A percentile compares a stretch with the other conserved stretches of the same genome.
phyloP scores from a whole-genome alignment of 2,113 vertebrate species.

The Arenaria interpres region DNA sequence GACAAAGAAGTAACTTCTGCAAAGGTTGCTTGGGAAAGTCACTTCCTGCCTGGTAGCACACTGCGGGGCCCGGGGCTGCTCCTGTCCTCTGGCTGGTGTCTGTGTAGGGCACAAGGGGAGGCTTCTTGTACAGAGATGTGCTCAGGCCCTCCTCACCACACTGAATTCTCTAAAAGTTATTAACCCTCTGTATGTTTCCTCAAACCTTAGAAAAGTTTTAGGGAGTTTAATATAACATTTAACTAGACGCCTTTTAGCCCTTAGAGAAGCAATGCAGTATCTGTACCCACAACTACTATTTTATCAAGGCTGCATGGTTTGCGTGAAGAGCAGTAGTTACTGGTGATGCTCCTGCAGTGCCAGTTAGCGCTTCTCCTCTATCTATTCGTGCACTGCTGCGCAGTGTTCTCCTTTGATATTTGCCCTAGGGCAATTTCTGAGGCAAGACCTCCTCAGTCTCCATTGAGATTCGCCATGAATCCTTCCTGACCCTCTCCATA shows the following conservation, averaged over 20 bases:
- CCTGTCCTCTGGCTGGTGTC: neutral
- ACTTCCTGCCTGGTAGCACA: neutral
- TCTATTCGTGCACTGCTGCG: neutral
- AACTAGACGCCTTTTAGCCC: neutral
- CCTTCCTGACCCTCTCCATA: neutral
- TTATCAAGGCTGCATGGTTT: neutral
- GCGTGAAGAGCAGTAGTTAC: neutral
- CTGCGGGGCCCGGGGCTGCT: neutral
- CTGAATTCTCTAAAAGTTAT: neutral
- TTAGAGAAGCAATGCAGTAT: neutral
- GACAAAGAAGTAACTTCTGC: neutral
- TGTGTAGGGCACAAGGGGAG: fast-evolving
- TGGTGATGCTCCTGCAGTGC: neutral
- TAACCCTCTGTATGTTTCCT: neutral
- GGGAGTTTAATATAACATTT: neutral
- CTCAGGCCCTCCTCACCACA: neutral
- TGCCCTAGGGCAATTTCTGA: neutral
- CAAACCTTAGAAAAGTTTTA: neutral
- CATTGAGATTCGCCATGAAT: neutral
- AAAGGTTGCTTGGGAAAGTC: neutral
- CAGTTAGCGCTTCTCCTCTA: neutral
- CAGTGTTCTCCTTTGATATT: neutral
- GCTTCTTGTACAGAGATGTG: neutral
- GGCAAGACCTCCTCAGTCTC: neutral
- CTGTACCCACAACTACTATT: neutral